These are phyloP conservation scores for Pemphigus obesinymphae DNA, from an alignment of 1,140 invertebrate genomes.

Conservation along the genomic window DNA sequence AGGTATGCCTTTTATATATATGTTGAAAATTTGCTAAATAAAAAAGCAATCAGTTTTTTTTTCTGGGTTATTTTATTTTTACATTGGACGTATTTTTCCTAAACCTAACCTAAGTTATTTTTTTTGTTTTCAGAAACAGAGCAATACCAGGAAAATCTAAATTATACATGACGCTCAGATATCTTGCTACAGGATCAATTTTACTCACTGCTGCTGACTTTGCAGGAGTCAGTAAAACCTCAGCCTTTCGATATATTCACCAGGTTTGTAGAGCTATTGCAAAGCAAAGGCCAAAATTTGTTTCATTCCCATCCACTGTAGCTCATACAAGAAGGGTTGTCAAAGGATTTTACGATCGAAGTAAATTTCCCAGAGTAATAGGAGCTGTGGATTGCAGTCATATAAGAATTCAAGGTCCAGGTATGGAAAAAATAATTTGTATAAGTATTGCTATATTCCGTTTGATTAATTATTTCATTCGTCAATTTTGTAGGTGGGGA, in stretches of 20 bases:
- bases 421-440: constrained; percentile 5
- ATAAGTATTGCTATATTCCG: neutral
- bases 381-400: constrained; percentile 52
- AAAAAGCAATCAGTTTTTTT: no score
- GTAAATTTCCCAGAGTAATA: constrained; percentile 50
- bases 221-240: neutral
- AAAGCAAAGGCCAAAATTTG: constrained; percentile 36
- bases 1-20: no score
- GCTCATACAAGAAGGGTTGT: constrained; percentile 43
- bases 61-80: no score
- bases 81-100: no score
- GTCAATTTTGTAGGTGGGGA: neutral
- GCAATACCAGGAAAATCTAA: no score
- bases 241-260: constrained; percentile 24
- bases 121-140: no score
- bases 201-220: constrained; percentile 1
- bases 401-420: constrained; percentile 49
- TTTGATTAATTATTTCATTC: neutral
- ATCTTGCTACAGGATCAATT: constrained; percentile 47
- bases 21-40: no score
- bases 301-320: constrained; percentile 45
- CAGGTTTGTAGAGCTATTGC: constrained; percentile 6
- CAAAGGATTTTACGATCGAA: constrained; percentile 48
- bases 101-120: no score
- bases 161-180: constrained; percentile 44